These are phyloP conservation scores for Hedychridium roseum DNA, from an alignment of 2,888 invertebrate genomes.

Conservation along the genomic window DNA sequence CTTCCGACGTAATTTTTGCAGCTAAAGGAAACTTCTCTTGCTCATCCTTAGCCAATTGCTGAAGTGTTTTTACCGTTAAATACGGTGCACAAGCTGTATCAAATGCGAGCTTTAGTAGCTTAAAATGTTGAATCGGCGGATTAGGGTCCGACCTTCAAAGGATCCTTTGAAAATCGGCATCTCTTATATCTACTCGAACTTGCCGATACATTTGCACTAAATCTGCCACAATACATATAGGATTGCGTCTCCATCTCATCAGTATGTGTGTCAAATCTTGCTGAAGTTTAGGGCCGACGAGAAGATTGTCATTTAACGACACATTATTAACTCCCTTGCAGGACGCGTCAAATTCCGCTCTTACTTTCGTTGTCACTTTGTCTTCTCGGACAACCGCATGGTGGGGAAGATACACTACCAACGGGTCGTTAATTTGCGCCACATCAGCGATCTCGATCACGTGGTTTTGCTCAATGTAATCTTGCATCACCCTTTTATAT, in stretches of 20 bases:
- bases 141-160: not conserved
- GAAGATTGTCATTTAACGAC: slow-evolving; percentile 49
- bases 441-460: not conserved
- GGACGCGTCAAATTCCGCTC: slow-evolving; percentile 51
- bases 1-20: not conserved
- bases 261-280: slow-evolving; percentile 47
- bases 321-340: slow-evolving; percentile 30
- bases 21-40: slow-evolving; percentile 7
- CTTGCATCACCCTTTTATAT: not conserved
- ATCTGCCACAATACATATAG: slow-evolving; percentile 47
- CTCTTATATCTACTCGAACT: slow-evolving; percentile 34
- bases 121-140: not conserved
- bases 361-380: slow-evolving; percentile 20
- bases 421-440: not conserved
- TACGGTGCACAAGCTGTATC: slow-evolving; percentile 14
- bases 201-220: slow-evolving; percentile 57
- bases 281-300: slow-evolving; percentile 48
- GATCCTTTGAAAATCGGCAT: slow-evolving; percentile 47
- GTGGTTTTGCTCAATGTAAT: not conserved
- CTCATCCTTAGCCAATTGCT: slow-evolving; percentile 13
- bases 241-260: slow-evolving; percentile 39
- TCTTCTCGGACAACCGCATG: slow-evolving; percentile 46
- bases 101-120: slow-evolving; percentile 8
- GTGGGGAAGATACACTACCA: slow-evolving; percentile 49
- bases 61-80: slow-evolving; percentile 9